phyloP scores from a whole-genome alignment of 2,113 vertebrate species.

The Nanorana parkeri region DNA sequence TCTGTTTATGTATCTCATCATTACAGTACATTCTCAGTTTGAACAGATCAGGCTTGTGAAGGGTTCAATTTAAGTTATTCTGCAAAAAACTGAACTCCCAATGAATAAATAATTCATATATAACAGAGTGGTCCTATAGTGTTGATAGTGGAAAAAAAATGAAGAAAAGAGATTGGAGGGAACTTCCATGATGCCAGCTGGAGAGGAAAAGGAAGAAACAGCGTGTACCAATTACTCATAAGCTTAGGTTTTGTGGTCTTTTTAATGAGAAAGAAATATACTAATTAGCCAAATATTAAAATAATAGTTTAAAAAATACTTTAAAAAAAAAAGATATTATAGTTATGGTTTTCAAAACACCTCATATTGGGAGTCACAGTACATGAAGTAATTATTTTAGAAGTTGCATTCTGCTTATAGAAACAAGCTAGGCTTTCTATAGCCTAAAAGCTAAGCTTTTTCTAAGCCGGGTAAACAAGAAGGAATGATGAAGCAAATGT shows the following conservation, averaged over 20 bases:
- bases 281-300: constrained; percentile 1
- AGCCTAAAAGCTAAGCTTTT: too few species aligned
- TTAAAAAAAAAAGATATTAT: neutral
- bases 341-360: neutral
- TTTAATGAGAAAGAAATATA: neutral
- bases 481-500: too few species aligned
- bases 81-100: too few species aligned
- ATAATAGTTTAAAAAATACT: too few species aligned
- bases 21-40: too few species aligned
- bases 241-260: neutral
- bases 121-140: too few species aligned
- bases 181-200: neutral
- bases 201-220: neutral
- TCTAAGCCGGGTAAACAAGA: too few species aligned
- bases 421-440: neutral
- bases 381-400: neutral
- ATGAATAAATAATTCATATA: too few species aligned
- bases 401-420: neutral
- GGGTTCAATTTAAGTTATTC: too few species aligned
- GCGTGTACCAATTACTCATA: neutral
- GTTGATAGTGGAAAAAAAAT: neutral
- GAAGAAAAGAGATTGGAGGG: neutral
- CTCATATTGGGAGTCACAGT: neutral
- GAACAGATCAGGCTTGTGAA: too few species aligned
- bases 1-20: too few species aligned